A percentile compares a stretch with the other conserved stretches of the same genome.
phyloP scores from a whole-genome alignment of 2,888 invertebrate species.

The Drosophila heteroneura region DNA sequence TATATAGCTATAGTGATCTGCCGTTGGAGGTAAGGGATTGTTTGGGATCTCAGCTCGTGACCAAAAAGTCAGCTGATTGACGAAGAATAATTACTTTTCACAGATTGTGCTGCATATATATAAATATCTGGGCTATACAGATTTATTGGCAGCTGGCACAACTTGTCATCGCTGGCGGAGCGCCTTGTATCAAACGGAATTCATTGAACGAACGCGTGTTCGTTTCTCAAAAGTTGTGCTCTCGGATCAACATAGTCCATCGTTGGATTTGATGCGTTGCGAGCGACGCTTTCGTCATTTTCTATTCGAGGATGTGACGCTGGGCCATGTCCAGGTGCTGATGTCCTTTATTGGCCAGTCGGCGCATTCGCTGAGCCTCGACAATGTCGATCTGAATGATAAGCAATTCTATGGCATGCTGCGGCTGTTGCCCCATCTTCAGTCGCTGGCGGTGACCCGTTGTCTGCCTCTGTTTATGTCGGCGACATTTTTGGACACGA shows the following conservation, averaged over 20 bases:
- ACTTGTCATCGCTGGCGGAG: constrained; percentile 89
- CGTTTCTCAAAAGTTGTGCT: constrained; percentile 82
- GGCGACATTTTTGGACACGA: constrained; percentile 88
- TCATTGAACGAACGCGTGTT: constrained; percentile 80
- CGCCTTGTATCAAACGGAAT: constrained; percentile 88
- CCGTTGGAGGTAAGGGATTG: constrained; percentile 82
- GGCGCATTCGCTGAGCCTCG: constrained; percentile 87
- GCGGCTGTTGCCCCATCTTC: constrained; percentile 87
- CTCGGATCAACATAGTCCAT: constrained; percentile 81
- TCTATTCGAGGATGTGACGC: constrained; percentile 81
- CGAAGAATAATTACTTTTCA: constrained; percentile 28
- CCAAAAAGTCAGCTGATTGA: constrained; percentile 65
- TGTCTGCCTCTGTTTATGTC: constrained; percentile 92
- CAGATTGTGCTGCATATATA: constrained; percentile 89
- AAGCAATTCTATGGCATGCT: constrained; percentile 88
- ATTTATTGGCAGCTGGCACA: constrained; percentile 88
- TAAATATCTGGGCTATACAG: constrained; percentile 88
- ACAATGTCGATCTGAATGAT: constrained; percentile 88
- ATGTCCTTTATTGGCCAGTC: constrained; percentile 88
- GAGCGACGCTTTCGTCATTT: constrained; percentile 79
- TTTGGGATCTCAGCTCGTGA: constrained; percentile 48
- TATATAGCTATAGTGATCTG: constrained; percentile 79
- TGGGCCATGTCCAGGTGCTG: constrained; percentile 85
- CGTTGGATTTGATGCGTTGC: constrained; percentile 73
- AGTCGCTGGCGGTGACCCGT: constrained; percentile 87